phyloP scores from a whole-genome alignment of 2,113 vertebrate species.

The Empidonax traillii region DNA sequence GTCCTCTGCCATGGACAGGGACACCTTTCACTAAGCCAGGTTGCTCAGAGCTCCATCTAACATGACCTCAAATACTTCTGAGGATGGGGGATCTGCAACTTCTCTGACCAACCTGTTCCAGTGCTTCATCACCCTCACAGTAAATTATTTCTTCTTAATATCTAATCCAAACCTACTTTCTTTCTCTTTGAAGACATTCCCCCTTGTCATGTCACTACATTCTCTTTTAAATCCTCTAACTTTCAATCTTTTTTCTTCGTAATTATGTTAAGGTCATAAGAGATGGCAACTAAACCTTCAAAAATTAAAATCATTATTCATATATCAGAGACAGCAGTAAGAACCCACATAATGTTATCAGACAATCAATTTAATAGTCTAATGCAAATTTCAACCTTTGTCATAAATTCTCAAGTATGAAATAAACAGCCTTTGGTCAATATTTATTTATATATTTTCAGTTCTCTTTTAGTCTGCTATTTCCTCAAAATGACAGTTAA shows the following conservation, averaged over 20 bases:
- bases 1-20: no score
- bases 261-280: background rate
- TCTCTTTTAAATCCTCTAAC: background rate
- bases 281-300: background rate
- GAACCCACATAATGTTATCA: background rate
- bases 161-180: background rate
- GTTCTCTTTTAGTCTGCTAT: background rate
- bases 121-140: background rate
- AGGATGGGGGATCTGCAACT: fast-evolving
- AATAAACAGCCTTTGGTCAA: background rate
- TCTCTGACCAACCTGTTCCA: background rate
- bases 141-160: background rate
- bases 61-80: background rate
- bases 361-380: background rate
- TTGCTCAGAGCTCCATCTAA: background rate
- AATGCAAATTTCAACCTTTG: background rate
- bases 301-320: background rate
- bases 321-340: background rate
- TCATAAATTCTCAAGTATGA: background rate
- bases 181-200: background rate
- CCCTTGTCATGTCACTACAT: background rate
- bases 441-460: background rate
- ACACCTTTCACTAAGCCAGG: background rate
- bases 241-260: background rate
- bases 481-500: background rate